Evolutionary conservation across 2,888 invertebrate species (phyloP).

Genomic region (Gnatocerus cornutus): DNA sequence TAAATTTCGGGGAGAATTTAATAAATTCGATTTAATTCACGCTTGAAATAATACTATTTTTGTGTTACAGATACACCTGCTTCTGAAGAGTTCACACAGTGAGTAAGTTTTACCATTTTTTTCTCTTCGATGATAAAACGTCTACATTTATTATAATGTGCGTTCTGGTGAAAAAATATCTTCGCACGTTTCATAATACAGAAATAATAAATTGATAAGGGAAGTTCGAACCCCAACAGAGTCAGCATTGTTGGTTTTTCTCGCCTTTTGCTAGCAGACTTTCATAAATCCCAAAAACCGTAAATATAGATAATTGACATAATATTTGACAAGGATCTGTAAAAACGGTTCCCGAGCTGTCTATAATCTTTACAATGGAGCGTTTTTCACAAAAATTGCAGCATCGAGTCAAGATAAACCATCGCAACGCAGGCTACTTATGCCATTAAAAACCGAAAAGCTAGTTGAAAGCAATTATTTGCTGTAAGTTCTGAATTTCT

Average conservation of each 20-base stretch:
- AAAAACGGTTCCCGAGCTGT: conserved; percentile 33
- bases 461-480: conserved; percentile 19
- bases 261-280: conserved; percentile 18
- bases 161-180: conserved; percentile 6
- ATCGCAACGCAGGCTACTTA: conserved; percentile 2
- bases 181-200: conserved; percentile 12
- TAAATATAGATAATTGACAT: conserved; percentile 39
- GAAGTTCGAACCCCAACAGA: conserved; percentile 15
- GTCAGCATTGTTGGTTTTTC: conserved; percentile 30
- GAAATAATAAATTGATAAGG: conserved; percentile 28
- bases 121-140: background rate
- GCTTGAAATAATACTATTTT: background rate
- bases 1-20: conserved; percentile 11
- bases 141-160: background rate
- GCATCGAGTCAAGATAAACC: conserved; percentile 13
- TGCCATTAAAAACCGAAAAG: conserved; percentile 16
- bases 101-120: background rate
- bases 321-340: conserved; percentile 28
- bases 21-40: conserved; percentile 23
- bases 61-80: conserved; percentile 28
- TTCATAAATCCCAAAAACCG: conserved; percentile 31
- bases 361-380: conserved; percentile 24
- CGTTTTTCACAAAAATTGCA: conserved; percentile 8
- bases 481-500: conserved; percentile 2
- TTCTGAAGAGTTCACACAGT: background rate